Evolutionary conservation across 2,888 invertebrate genomes (phyloP).

Genomic region (Mimumesa dahlbomi): DNA sequence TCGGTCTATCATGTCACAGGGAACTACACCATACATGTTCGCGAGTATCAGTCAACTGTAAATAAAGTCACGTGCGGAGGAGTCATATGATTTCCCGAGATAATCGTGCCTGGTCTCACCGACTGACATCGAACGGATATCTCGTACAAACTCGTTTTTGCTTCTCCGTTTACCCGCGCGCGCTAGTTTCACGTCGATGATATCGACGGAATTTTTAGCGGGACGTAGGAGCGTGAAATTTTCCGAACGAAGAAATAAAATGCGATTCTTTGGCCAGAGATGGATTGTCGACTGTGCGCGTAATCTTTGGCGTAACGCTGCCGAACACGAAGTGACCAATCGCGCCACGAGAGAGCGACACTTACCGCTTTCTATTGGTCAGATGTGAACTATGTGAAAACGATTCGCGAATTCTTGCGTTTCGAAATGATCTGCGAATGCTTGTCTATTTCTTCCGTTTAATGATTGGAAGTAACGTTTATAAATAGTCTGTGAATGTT

Average conservation of each 20-base stretch:
- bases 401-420: no score
- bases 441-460: no score
- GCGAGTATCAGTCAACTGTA: slow-evolving; percentile 76
- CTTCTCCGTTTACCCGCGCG: no score
- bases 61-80: slow-evolving; percentile 80
- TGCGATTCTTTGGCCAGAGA: background rate
- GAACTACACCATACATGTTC: slow-evolving; percentile 74
- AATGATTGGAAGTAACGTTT: no score
- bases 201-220: no score
- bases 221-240: no score
- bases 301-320: background rate
- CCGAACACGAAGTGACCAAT: background rate
- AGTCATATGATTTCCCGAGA: slow-evolving; percentile 78
- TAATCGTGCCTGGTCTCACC: slow-evolving; percentile 51
- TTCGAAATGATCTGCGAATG: background rate
- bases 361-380: background rate
- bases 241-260: background rate
- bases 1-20: slow-evolving; percentile 72
- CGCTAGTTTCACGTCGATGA: no score
- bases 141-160: background rate
- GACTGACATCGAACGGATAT: slow-evolving; percentile 32
- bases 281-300: slow-evolving; percentile 17
- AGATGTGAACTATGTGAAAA: no score
- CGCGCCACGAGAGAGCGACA: slow-evolving; percentile 15
- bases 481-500: no score